Conservation (phyloP, 2,797 vertebrate species). For the Caiman crocodilus region DNA sequence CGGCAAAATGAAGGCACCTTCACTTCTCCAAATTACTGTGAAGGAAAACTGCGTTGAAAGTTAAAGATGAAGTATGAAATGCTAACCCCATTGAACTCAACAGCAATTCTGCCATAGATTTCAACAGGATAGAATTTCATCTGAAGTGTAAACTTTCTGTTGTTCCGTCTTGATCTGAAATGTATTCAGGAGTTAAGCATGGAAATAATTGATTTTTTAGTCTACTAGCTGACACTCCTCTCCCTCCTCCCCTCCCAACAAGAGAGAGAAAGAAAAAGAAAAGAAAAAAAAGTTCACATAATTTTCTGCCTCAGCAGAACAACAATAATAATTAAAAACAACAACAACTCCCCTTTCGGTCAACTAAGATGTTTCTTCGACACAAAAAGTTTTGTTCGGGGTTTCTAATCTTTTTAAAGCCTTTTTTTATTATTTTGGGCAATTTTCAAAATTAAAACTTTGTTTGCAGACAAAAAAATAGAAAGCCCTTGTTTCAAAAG, state of each 20-base stretch:
- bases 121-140: slow-evolving; percentile 40
- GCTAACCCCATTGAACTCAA: slow-evolving; percentile 47
- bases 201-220: background rate
- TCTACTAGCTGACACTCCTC: background rate
- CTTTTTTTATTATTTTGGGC: slow-evolving; percentile 49
- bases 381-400: slow-evolving; percentile 27
- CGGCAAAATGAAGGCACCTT: slow-evolving; percentile 24
- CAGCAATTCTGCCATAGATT: slow-evolving; percentile 58
- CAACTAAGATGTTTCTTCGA: slow-evolving; percentile 54
- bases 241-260: background rate
- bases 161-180: slow-evolving; percentile 17
- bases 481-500: slow-evolving; percentile 32
- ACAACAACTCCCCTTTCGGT: slow-evolving; percentile 37
- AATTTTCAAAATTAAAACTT: slow-evolving; percentile 29
- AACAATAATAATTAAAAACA: slow-evolving; percentile 19
- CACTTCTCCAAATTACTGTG: slow-evolving; percentile 32
- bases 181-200: slow-evolving; percentile 15
- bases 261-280: background rate
- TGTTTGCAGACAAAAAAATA: background rate
- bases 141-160: slow-evolving; percentile 40
- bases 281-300: background rate
- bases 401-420: slow-evolving; percentile 11
- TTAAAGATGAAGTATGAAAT: slow-evolving; percentile 56
- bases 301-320: background rate
- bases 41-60: slow-evolving; percentile 56